Evolutionary conservation across 2,888 invertebrate genomes (phyloP), one percentile per base, ranked within the genome.

Genomic region (Nomada flava): DNA sequence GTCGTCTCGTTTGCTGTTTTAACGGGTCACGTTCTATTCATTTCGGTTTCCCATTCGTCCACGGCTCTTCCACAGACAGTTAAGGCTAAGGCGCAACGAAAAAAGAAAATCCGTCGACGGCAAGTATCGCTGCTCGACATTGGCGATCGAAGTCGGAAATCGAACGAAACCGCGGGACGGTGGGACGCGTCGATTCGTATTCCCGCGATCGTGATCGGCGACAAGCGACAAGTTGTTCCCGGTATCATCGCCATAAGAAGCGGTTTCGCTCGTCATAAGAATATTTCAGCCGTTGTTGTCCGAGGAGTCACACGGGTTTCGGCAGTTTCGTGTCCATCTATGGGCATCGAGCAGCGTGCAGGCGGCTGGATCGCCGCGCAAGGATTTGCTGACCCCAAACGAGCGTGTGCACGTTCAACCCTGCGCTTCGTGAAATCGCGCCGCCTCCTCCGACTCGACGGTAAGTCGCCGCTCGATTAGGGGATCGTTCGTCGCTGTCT

Each of bases 251-350:
- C 72, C 79, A 72, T 72, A 80, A 80, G 81, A 80, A 82, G 80
- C 72, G 68, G 74, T 79, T 60, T 68, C 57, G 72, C 65, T 81
- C 68, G 76, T 81, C 76, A 76, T 76, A 69, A 62, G 75, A 80
- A 80, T 68, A 81, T 81, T 53, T 53, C 75, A 44, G 55, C 67
- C 71, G 77, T 63, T 53, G 81, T 75, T 68, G 75, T 68, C 69
- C 59, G 47, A 68, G 78, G 71, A 75, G 78, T 72, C 71, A 53
- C 65, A 69, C 71, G 65, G 63, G 82, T 82, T 82, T 83, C 78
- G 83, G 79, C 83, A 64, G 82, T 75, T 69, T 74, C 78, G 71
- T 75, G 82, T 23, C 83, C 79, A 70, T 84, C 77, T 82, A 79
- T 50, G 79, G 83, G 10, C 64, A 82, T 63, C 71, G 53, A n/a